Base-by-base conservation (phyloP, 2,113 vertebrate species). In the Aptenodytes forsteri region DNA sequence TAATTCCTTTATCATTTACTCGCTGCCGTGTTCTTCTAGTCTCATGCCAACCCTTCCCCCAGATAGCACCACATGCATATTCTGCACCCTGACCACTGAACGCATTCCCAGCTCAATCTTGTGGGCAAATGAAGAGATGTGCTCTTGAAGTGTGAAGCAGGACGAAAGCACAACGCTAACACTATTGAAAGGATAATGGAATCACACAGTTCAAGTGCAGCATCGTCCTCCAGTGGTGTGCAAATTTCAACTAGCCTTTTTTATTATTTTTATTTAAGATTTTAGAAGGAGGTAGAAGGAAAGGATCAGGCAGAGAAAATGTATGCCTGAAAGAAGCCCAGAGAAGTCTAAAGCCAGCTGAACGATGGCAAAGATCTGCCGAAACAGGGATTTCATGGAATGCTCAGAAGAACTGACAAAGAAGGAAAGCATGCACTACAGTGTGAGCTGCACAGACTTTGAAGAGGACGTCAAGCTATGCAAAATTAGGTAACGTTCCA, bases 1-100 rank as follows among this genome's bases (percentile, higher is more conserved):
- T 87, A 87, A 89, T 73, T 91, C 78, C 62, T 91, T 93, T 89
- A 91, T 80, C 50, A n/a, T 77, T 79, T 94, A 79, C 40, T 82
- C 55, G 52, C 26, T 79, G 76, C n/a, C 36, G 11, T 66, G n/a
- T 70, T 85, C 58, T 82, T 83, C 46, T 50, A 75, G 34, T 10
- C 49, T 72, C 7, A 2, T 66, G 34, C 26, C 61, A 90, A 36
- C 11, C 65, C 49, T 90, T 58, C 64, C 75, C 58, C 25, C 30
- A 44, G 16, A n/a, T 5, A 47, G 20, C 26, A 71, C 32, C 58
- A 40, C 1, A 12, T 18, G 25, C 17, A 34, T 12, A 13, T 36
- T 62, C 42, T 56, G 29, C 32, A 44, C 52, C n/a, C 71, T 84
- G 71, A 87, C 50, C 80, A 64, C 72, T 18, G 18, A 87, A 64